Base-by-base conservation (phyloP, 2,797 vertebrate species). In the Psittacula echo region DNA sequence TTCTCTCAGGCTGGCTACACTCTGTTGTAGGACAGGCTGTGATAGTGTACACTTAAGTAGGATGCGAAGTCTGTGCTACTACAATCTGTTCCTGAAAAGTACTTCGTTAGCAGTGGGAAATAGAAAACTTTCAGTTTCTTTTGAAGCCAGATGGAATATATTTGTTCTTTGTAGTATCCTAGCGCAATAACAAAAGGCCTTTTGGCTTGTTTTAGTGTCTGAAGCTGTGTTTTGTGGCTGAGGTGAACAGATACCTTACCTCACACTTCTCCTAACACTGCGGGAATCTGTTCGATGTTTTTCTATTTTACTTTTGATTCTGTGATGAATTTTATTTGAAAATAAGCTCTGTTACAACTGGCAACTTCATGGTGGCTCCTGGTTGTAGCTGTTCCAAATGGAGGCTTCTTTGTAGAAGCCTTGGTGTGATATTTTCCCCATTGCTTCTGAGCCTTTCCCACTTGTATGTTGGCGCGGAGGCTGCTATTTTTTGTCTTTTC, bases 221-320 rank as follows among this genome's bases (percentile, higher is more conserved):
- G 85, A 92, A 72, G 70, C 76, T 93, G 89, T 85, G 78, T 91
- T 85, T 82, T 80, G 70, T 96, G 91, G 83, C 74, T 75, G 87
- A 95, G 94, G 96, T 96, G 93, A 91, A 87, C 77, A 85, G 95
- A 62, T 91, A 91, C 77, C 85, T 95, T 92, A 97, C 93, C 93
- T 96, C 90, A 85, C 65, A 20, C 84, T 79, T 87, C 81, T 90
- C 65, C 56, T 89, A 94, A 89, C 45, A 20, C 81, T 94, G 84
- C 5, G 0, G 92, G 81, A 92, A 92, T 94, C 84, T 87, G 84
- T 92, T 96, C 9, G 3, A 12, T 83, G 5, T 44, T 41, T 54
- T 82, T 72, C 51, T 60, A 15, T 81, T 87, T 94, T 77, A 50
- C 11, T 78, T 90, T 72, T 47, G 39, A 41, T 89, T 96, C 90